Evolutionary conservation across 2,113 vertebrate species (phyloP), one percentile per base, ranked within the genome.

Genomic region (Corythornis vintsioides): DNA sequence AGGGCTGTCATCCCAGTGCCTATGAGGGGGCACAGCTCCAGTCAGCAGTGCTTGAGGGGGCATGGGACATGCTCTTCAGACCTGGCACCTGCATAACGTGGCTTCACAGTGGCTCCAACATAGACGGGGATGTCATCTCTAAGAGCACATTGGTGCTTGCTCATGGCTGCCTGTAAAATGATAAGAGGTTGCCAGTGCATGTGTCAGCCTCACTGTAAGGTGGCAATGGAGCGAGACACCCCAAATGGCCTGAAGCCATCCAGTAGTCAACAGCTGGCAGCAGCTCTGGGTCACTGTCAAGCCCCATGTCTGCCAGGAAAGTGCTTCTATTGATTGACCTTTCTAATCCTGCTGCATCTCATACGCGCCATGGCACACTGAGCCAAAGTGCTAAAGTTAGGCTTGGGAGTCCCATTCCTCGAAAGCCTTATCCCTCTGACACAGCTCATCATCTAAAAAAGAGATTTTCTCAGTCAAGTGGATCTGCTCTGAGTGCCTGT

Each of bases 331-430:
- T 72, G 25, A 57, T 45, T 79, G 86, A 94, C 81, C 74, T 79
- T 79, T 76, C 81, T 89, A 82, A 93, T 85, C 86, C 89, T 56
- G 26, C 83, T 75, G 67, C 29, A 47, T 56, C 72, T 74, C 82
- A n/a, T 8, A 67, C 19, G 42, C 52, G 66, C 56, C 45, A 17
- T 0, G 0, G 60, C 5, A 3, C 26, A 56, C 10, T 0, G 3
- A 94, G 92, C 64, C 64, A 76, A 75, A 89, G 78, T n/a, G 78
- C 89, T 78, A 70, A 84, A 84, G 91, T 95, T 91, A 92, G 86
- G 80, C 73, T 70, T 74, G 70, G 88, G 89, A 91, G 79, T 35
- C 88, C 93, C 13, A 2, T 92, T 94, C 94, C 91, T 94, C 78
- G 45, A 93, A 89, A 90, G 78, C 81, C 66, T 94, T 77, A 93